Percentiles rank a stretch among this genome's conserved stretches.
Conservation (phyloP, 35 echinoderm and acorn worm species). For the Ophiothrix spiculata region DNA sequence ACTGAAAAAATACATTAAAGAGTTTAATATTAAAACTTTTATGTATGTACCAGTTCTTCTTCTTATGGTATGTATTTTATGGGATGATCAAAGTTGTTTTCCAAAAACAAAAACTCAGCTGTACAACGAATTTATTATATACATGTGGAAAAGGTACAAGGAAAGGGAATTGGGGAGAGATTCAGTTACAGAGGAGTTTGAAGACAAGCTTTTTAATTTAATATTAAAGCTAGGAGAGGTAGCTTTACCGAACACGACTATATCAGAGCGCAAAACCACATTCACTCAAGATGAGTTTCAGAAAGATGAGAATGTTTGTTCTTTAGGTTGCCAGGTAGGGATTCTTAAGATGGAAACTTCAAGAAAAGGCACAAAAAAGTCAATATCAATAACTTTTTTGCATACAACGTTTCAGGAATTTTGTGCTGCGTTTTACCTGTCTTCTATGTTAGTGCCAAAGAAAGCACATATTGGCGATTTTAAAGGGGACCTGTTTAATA, state of each 20-base stretch:
- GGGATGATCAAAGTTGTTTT: background rate
- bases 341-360: background rate
- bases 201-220: background rate
- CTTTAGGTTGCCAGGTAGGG: background rate
- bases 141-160: background rate
- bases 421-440: background rate
- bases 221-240: background rate
- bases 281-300: no score
- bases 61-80: background rate
- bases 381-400: background rate
- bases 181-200: background rate
- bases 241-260: background rate
- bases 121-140: background rate
- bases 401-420: background rate
- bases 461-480: background rate
- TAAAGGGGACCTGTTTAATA: background rate
- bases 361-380: background rate
- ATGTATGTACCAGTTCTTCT: background rate
- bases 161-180: background rate
- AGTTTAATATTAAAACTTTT: background rate
- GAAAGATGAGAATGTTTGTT: no score
- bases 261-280: no score
- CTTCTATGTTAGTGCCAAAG: background rate
- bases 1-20: background rate
- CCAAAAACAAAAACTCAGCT: background rate